These are phyloP conservation scores for Pyrrhia umbra DNA, from an alignment of 2,888 invertebrate species.

Conservation along the genomic window DNA sequence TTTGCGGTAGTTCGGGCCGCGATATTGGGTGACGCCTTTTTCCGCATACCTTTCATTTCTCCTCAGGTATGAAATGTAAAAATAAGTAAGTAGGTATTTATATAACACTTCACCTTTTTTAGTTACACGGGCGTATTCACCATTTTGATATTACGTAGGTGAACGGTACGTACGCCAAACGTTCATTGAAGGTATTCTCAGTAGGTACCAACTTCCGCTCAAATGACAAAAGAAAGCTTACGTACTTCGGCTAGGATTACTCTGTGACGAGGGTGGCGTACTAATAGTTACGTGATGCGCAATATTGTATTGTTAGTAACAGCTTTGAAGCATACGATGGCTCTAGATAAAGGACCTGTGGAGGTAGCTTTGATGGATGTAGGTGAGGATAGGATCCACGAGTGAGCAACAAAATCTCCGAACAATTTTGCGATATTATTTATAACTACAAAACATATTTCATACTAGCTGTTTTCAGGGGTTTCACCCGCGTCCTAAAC, in stretches of 20 bases:
- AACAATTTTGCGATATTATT: no score
- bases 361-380: neutral
- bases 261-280: conserved; percentile 5
- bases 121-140: no score
- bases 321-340: neutral
- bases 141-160: neutral
- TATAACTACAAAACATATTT: no score
- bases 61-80: neutral
- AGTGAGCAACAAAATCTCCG: neutral
- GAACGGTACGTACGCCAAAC: neutral
- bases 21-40: neutral
- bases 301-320: neutral
- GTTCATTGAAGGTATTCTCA: conserved; percentile 7
- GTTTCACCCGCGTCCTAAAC: no score
- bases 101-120: neutral
- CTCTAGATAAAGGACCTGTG: neutral
- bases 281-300: neutral
- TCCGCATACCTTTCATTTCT: neutral
- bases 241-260: conserved; percentile 27
- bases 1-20: neutral
- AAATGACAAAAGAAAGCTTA: conserved; percentile 15
- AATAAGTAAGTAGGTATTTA: neutral
- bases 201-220: neutral
- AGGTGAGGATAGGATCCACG: neutral
- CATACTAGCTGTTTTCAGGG: no score